Evolutionary conservation across 2,797 vertebrate species (phyloP).

Genomic region (Alosa sapidissima): DNA sequence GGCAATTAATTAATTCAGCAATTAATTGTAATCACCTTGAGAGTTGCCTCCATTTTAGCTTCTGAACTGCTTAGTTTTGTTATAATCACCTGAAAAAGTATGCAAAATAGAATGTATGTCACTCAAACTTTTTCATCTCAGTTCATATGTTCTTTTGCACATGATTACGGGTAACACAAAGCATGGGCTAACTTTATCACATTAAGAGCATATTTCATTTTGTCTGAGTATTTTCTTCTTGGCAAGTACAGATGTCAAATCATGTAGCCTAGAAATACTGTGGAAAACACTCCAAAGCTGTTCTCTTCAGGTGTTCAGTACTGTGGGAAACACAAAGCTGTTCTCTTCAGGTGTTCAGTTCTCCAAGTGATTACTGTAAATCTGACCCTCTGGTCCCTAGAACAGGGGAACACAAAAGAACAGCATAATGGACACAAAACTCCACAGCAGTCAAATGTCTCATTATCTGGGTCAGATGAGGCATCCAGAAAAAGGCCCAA

Average conservation of each 20-base stretch:
- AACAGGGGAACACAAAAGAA: not conserved
- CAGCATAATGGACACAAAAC: too few species aligned
- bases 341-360: not conserved
- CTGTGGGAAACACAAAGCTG: too few species aligned
- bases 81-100: not conserved
- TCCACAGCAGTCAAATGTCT: too few species aligned
- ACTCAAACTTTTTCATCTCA: not conserved
- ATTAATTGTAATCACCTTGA: not conserved
- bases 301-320: not conserved
- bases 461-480: too few species aligned
- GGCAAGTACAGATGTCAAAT: not conserved
- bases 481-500: not conserved
- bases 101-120: not conserved
- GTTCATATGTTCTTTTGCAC: not conserved
- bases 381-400: not conserved
- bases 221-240: not conserved
- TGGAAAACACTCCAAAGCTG: not conserved
- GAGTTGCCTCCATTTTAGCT: not conserved
- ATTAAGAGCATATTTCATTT: not conserved
- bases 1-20: not conserved
- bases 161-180: not conserved
- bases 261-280: not conserved
- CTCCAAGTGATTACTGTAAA: not conserved
- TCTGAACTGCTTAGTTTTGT: not conserved
- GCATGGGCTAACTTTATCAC: not conserved